Conservation (phyloP, 2,888 invertebrate species). For the Nineta flava region DNA sequence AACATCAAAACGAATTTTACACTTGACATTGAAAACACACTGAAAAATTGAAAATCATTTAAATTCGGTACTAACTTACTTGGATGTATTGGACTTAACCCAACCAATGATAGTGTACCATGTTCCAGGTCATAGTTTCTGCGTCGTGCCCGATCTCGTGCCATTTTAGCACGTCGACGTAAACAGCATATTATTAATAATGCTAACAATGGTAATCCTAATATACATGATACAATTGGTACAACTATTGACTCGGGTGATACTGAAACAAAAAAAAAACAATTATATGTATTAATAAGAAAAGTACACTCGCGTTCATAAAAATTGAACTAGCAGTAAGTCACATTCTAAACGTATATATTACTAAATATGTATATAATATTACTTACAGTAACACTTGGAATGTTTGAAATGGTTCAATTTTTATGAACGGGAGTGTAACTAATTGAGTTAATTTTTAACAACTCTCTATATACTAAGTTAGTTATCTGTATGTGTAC, state of each 20-base stretch:
- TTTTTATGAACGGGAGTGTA: too few species aligned
- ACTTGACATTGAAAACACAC: too few species aligned
- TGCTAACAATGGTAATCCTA: constrained; percentile 76
- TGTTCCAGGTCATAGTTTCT: constrained; percentile 70
- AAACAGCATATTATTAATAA: constrained; percentile 77
- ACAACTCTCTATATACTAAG: neutral
- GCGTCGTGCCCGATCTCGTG: constrained; percentile 64
- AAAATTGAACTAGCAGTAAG: too few species aligned
- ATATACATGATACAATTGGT: constrained; percentile 77
- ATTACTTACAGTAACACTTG: too few species aligned
- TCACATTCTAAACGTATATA: too few species aligned
- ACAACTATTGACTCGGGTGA: constrained; percentile 77
- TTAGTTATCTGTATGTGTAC: neutral
- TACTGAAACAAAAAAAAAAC: constrained; percentile 38
- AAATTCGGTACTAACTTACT: constrained; percentile 2
- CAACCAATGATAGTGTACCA: constrained; percentile 67
- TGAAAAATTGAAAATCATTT: too few species aligned
- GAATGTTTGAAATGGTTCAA: too few species aligned
- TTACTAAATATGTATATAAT: too few species aligned
- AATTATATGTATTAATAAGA: neutral
- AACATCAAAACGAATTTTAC: too few species aligned
- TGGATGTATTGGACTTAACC: constrained; percentile 55
- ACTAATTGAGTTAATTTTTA: neutral
- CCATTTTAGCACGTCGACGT: constrained; percentile 65
- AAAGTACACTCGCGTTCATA: too few species aligned